Conservation (phyloP, 1,140 invertebrate genomes). For the Drosophila teissieri region DNA sequence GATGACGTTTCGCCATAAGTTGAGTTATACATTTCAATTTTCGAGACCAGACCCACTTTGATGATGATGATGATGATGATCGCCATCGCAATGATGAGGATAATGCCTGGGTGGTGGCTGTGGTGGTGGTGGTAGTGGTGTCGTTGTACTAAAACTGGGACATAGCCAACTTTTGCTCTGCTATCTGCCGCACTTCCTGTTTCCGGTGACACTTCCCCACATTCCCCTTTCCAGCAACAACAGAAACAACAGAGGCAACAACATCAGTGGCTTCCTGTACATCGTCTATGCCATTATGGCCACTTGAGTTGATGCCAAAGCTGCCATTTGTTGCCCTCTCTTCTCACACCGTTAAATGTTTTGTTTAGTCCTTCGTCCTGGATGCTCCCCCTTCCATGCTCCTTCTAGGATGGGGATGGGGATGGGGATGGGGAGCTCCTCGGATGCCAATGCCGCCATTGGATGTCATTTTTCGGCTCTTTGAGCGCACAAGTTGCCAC, state of each 20-base stretch:
- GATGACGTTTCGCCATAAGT: slow-evolving; percentile 15
- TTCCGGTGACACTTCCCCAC: slow-evolving; percentile 77
- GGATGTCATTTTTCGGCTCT: slow-evolving; percentile 65
- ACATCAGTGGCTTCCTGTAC: slow-evolving; percentile 65
- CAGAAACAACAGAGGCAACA: slow-evolving; percentile 42
- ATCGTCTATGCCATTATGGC: slow-evolving; percentile 80
- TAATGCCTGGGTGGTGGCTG: too few relatives aligned
- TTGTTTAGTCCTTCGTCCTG: slow-evolving; percentile 35
- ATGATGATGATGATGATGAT: slow-evolving; percentile 8
- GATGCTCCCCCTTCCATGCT: not conserved
- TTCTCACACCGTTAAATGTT: slow-evolving; percentile 56
- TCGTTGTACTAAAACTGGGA: slow-evolving; percentile 60
- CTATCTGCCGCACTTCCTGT: slow-evolving; percentile 81
- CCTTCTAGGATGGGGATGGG: too few relatives aligned
- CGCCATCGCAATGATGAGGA: not conserved
- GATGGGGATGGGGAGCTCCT: not conserved
- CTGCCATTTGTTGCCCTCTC: slow-evolving; percentile 60
- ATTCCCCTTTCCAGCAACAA: slow-evolving; percentile 24
- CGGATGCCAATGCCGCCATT: slow-evolving; percentile 20
- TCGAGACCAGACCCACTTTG: slow-evolving; percentile 3
- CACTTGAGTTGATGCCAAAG: slow-evolving; percentile 77
- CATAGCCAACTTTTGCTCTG: slow-evolving; percentile 62
- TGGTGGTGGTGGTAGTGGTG: slow-evolving; percentile 9
- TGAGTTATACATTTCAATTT: slow-evolving; percentile 10
- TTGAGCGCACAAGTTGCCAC: slow-evolving; percentile 68